Evolutionary conservation across 2,797 vertebrate genomes (phyloP).

Genomic region (Poeciliopsis gracilis): DNA sequence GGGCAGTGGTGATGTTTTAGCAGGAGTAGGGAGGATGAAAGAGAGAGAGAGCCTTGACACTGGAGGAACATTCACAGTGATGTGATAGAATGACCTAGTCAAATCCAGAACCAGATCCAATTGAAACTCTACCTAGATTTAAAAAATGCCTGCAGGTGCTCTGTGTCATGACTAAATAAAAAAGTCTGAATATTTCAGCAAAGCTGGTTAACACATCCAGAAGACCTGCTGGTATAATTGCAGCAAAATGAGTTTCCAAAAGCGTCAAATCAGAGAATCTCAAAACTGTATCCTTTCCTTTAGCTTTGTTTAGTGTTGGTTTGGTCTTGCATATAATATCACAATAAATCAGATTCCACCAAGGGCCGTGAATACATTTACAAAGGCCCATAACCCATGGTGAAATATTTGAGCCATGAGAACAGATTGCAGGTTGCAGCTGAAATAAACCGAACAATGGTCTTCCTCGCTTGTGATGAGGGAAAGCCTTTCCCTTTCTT

Average conservation of each 20-base stretch:
- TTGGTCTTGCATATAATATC: background rate
- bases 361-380: background rate
- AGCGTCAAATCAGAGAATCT: background rate
- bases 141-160: background rate
- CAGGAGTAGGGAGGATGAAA: background rate
- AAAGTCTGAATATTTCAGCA: background rate
- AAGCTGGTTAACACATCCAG: background rate
- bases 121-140: background rate
- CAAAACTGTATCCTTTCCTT: background rate
- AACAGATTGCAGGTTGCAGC: conserved; percentile 12
- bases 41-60: background rate
- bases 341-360: background rate
- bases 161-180: background rate
- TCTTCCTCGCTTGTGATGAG: conserved; percentile 50
- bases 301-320: background rate
- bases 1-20: background rate
- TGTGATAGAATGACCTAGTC: background rate
- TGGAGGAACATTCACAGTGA: background rate
- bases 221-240: background rate
- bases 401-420: background rate
- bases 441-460: conserved; percentile 52
- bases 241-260: background rate
- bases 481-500: conserved; percentile 39
- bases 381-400: background rate
- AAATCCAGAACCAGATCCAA: background rate